Evolutionary conservation across 2,113 vertebrate species (phyloP), one percentile per base, ranked within the genome.

Genomic region (Sylvia atricapilla): DNA sequence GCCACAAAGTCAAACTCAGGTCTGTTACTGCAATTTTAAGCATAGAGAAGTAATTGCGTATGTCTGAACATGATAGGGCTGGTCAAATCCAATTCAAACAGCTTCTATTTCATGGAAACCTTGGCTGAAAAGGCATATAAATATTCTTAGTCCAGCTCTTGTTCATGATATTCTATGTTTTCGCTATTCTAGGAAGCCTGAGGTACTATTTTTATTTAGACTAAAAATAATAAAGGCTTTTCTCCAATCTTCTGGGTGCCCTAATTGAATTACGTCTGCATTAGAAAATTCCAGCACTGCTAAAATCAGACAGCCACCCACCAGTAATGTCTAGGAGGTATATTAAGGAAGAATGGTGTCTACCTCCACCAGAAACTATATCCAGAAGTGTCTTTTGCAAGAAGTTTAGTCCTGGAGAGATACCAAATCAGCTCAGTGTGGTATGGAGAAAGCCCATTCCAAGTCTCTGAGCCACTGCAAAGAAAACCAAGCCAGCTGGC

Each of bases 181-280:
- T 90, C 69, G 59, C 86, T 94, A 20, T 92, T 94, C 60, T 89
- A 46, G n/a, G 80, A 92, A 92, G 94, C 33, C 84, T 47, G 35
- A 68, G 60, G 89, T 77, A 37, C 91, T 96, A 96, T 92, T 95
- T 96, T 95, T 89, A 78, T 95, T 87, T 77, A 70, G 80, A 75
- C 80, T 89, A 94, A 95, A 96, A 95, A 95, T 95, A 97, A 95
- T 78, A 64, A 86, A 90, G 68, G 52, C 83, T 96, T 90, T 93
- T 78, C 64, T 89, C 60, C 92, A 93, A 5, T 50, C 47, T 46
- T 90, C 83, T 90, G 86, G 22, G 47, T 78, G 72, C 31, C 64
- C 44, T 92, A 89, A 89, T 75, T 90, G 64, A 96, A 81, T 93
- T 86, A 90, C 4, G 2, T 63, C 76, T 95, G 60, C 50, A 62